A percentile compares a stretch with the other conserved stretches of the same genome.
Conservation (phyloP, 2,888 invertebrate species). For the Cordilura impudica region DNA sequence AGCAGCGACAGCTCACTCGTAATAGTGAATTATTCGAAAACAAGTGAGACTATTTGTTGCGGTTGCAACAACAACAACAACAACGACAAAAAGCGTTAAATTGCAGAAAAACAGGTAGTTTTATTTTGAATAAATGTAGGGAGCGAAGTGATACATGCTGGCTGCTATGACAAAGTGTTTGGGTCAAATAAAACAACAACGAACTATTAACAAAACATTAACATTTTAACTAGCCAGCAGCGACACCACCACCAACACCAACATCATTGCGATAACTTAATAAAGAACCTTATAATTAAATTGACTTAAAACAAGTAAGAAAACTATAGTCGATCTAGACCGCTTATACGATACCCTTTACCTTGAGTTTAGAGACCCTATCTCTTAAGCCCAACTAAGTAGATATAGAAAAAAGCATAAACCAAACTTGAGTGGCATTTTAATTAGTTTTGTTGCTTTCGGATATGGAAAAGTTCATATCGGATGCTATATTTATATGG, state of each 20-base stretch:
- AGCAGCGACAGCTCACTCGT: no score
- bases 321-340: no score
- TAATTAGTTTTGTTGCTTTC: no score
- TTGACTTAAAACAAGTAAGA: background rate
- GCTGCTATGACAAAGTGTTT: background rate
- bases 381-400: no score
- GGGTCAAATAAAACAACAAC: background rate
- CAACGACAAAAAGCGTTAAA: conserved; percentile 32
- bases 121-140: background rate
- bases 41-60: conserved; percentile 23
- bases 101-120: conserved; percentile 32
- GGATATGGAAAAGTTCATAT: no score
- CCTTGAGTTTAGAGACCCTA: no score
- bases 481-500: no score
- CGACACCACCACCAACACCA: background rate
- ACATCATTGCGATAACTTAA: background rate
- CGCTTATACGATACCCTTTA: no score
- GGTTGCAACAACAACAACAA: background rate
- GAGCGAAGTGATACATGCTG: background rate
- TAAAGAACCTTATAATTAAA: conserved; percentile 18
- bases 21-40: conserved; percentile 31
- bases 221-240: background rate
- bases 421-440: no score
- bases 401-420: no score
- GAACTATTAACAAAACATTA: background rate